A percentile compares a stretch with the other conserved stretches of the same genome.
phyloP scores from a whole-genome alignment of 2,888 invertebrate species.

The Oithona nana region DNA sequence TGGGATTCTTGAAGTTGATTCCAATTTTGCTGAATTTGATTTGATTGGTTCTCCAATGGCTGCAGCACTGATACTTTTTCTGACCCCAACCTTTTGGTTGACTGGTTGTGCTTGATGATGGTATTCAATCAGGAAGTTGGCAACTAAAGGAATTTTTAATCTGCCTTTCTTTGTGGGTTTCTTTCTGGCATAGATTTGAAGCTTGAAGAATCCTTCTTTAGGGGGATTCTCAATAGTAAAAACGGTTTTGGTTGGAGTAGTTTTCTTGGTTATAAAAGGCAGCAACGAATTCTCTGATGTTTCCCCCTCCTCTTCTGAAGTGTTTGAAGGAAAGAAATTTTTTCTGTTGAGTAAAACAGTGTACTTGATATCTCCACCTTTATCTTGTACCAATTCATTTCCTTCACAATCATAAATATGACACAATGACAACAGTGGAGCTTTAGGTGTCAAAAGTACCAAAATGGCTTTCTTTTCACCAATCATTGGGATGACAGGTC shows the following conservation, averaged over 20 bases:
- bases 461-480: slow-evolving; percentile 23
- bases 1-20: too few relatives aligned
- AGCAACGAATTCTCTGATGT: slow-evolving; percentile 12
- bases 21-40: too few relatives aligned
- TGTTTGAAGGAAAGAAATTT: neutral
- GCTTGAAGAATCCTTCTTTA: slow-evolving; percentile 20
- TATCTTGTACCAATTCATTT: slow-evolving; percentile 13
- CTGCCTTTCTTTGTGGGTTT: slow-evolving; percentile 1
- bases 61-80: neutral
- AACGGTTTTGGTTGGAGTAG: slow-evolving; percentile 19
- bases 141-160: slow-evolving; percentile 1
- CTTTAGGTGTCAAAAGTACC: slow-evolving; percentile 20
- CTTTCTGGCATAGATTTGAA: slow-evolving; percentile 15
- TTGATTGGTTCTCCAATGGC: too few relatives aligned
- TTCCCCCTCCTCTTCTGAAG: neutral
- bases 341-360: slow-evolving; percentile 8
- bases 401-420: slow-evolving; percentile 21
- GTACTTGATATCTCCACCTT: slow-evolving; percentile 8
- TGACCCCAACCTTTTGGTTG: neutral
- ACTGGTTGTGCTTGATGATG: neutral
- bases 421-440: slow-evolving; percentile 20
- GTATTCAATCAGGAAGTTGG: slow-evolving; percentile 5
- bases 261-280: slow-evolving; percentile 18
- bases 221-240: slow-evolving; percentile 19
- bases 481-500: slow-evolving; percentile 24